Evolutionary conservation across 2,888 invertebrate species (phyloP), one percentile per base, ranked within the genome.

Genomic region (Trisateles emortualis): DNA sequence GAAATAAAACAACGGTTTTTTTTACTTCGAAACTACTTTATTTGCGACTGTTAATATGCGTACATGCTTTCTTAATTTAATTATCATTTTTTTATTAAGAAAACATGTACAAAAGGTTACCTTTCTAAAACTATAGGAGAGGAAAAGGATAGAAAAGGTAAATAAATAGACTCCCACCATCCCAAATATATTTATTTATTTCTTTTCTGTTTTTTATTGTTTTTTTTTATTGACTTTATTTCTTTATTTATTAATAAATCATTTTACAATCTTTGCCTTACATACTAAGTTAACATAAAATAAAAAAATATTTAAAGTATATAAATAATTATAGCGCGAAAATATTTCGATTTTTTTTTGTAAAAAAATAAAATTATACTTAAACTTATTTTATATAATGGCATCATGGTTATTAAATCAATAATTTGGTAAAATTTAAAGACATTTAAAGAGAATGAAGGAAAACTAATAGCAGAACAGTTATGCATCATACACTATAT

Each of bases 391-490:
- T 54, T 56, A 77, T 81, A 80, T 87, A 88, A 88, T 90, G 89
- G 89, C 90, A 90, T 86, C 81, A 87, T 87, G 80, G 83, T 88
- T 79, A 79, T 75, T 60, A 55, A 68, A 78, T 72, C 71, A 74
- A 63, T 59, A 47, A 9, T 41, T 56, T 67, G 41, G 46, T 36
- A 26, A 24, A 8, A 24, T 24, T 19, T 22, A 6, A 4, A 26
- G 13, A 33, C 6, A 44, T 26, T 40, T 11, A 39, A 57, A 5
- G 33, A 39, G 30, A 24, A 32, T 52, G 69, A 84, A 87, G 78
- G 70, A 71, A 59, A 66, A 72, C 84, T 81, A 86, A 86, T 79
- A 56, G 40, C 35, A 36, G 69, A 73, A 62, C 75, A 78, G 74
- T 77, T 71, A 64, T 58, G 65, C 62, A 52, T n/a, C n/a, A n/a